Conservation (phyloP, 2,888 invertebrate species). For the Teleogryllus oceanicus region DNA sequence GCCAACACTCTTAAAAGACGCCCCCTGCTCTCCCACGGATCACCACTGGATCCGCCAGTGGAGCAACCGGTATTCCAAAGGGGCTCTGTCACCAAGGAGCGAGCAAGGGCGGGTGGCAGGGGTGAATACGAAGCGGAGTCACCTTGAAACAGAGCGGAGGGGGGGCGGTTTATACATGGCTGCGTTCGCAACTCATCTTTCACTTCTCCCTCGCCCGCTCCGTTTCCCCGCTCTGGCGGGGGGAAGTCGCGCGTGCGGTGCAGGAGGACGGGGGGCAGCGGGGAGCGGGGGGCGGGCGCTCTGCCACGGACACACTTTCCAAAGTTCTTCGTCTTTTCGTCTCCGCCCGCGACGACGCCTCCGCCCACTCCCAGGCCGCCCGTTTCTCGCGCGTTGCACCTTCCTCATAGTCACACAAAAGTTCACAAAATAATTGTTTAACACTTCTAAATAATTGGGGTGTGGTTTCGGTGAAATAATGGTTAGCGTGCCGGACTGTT, state of each 20-base stretch:
- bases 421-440: background rate
- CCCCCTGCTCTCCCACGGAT: too few relatives aligned
- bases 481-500: too few relatives aligned
- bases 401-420: background rate
- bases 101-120: too few relatives aligned
- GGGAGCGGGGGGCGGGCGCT: background rate
- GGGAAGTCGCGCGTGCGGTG: background rate
- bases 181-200: slow-evolving; percentile 18
- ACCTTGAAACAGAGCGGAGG: background rate
- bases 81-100: too few relatives aligned
- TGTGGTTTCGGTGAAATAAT: too few relatives aligned
- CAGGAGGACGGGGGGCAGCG: background rate
- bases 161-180: background rate
- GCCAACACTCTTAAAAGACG: too few relatives aligned
- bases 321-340: background rate
- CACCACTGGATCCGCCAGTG: too few relatives aligned
- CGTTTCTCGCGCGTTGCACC: background rate
- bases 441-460: too few relatives aligned
- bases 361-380: background rate
- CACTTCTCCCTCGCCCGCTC: background rate
- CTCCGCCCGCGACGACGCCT: background rate
- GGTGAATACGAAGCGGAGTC: background rate
- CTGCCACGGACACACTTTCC: background rate
- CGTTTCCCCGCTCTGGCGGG: background rate
- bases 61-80: too few relatives aligned